Conservation (phyloP, 64 coral and sea anemone genomes). For the Acropora yongei region DNA sequence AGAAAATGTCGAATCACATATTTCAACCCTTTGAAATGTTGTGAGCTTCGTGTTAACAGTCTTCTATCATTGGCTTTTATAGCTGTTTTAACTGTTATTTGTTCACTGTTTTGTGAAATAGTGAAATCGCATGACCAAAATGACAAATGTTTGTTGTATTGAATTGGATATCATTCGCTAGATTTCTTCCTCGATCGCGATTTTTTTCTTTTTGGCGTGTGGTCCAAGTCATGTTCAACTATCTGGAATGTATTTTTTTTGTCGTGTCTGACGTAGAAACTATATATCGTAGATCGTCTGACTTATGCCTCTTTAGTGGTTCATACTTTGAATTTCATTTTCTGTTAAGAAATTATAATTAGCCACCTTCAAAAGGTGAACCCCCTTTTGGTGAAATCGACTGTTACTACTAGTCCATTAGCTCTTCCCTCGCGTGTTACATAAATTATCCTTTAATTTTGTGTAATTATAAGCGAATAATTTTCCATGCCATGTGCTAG, state of each 20-base stretch:
- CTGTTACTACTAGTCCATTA: no score
- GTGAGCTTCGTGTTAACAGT: neutral
- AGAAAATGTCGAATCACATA: neutral
- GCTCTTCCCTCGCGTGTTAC: no score
- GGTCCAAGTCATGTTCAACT: neutral
- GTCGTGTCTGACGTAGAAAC: neutral
- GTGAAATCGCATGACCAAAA: neutral
- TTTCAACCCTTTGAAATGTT: neutral
- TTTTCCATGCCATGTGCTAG: no score
- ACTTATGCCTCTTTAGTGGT: no score
- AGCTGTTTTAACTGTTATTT: conserved; percentile 1
- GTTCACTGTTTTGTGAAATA: neutral
- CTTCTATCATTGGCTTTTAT: neutral
- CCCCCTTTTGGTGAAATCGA: no score
- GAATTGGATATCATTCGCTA: neutral
- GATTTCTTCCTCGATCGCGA: neutral
- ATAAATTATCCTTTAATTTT: no score
- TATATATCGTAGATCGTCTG: neutral
- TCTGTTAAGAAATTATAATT: no score
- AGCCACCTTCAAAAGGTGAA: no score
- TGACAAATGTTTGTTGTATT: neutral
- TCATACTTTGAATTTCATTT: no score
- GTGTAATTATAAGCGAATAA: no score
- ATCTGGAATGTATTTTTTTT: neutral
- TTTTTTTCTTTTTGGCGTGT: no score